Evolutionary conservation across 2,797 vertebrate genomes (phyloP), one percentile per base, ranked within the genome.

Genomic region (Poecile montanus): DNA sequence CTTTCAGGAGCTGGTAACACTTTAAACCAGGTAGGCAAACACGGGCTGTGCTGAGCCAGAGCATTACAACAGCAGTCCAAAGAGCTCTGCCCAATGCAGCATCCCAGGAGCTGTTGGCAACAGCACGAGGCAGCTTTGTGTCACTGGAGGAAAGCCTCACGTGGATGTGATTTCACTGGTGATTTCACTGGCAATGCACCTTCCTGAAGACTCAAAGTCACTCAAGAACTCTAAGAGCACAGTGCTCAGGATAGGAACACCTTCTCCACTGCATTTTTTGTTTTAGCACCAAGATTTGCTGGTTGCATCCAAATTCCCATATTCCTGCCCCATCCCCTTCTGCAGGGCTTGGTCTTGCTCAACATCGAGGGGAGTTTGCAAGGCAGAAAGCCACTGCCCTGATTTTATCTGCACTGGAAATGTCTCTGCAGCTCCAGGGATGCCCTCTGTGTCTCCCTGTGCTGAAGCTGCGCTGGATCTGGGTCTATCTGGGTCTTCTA

Each of bases 1-100:
- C 25, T 29, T 63, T 86, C 73, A 47, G 85, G 54, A 76, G 25
- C 63, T 93, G 90, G 92, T 93, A 96, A 95, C 80, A 91, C 56
- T 94, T 96, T 94, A 96, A 96, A 94, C 92, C 63, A 0, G 88
- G 79, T 88, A 40, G 67, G 87, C 89, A 97, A 97, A 97, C 87
- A 96, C 1, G 0, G 48, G 29, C 2, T 21, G 11, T 42, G 67
- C 17, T 63, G 83, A 86, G 87, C 4, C 34, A 91, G 56, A 81
- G 73, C 89, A 30, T 95, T 95, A 76, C 93, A 84, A 89, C 93
- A 92, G 54, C 57, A 6, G 76, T 86, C 76, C 92, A 95, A 96
- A 96, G 82, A 92, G 82, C 91, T 92, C 89, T 88, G 91, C 82
- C 87, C 85, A 83, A 1, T 0, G 1, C 84, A 65, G 58, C 86